Percentiles rank a stretch among this genome's conserved stretches.
phyloP scores from a whole-genome alignment of 2,888 invertebrate genomes.

The Helleia helle region DNA sequence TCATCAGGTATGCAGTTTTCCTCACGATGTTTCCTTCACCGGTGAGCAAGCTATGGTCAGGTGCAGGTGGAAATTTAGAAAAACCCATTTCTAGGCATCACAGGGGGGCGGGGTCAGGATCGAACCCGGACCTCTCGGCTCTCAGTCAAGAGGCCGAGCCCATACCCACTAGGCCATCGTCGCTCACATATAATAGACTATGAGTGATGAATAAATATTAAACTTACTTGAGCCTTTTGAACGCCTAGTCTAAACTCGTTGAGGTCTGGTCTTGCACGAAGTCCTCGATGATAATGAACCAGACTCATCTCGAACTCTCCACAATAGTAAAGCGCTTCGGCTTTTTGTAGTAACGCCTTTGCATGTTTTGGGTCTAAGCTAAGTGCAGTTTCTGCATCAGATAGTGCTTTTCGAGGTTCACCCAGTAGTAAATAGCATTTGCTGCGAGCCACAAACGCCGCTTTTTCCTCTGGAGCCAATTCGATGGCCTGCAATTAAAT shows the following conservation, averaged over 20 bases:
- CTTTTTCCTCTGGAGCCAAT: conserved; percentile 86
- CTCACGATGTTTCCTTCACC: no score
- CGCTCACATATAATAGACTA: no score
- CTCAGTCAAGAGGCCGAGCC: no score
- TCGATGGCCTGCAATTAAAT: conserved; percentile 85
- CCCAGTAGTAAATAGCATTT: conserved; percentile 91
- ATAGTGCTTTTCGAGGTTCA: conserved; percentile 85
- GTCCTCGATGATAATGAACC: conserved; percentile 91
- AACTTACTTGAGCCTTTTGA: conserved; percentile 85
- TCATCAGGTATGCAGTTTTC: no score
- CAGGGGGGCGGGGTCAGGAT: no score
- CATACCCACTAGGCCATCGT: no score
- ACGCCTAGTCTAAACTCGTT: conserved; percentile 85
- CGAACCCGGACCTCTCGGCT: no score
- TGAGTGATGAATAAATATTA: no score
- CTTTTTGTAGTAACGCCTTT: conserved; percentile 85
- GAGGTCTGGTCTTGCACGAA: conserved; percentile 87
- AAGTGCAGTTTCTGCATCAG: conserved; percentile 89
- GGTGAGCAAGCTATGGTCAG: no score
- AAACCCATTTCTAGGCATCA: no score
- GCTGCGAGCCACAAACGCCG: conserved; percentile 90
- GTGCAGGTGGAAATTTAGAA: no score
- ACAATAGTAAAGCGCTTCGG: conserved; percentile 91
- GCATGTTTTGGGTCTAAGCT: conserved; percentile 79
- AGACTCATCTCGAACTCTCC: conserved; percentile 95